Base-by-base conservation (phyloP, 2,888 invertebrate species). In the Pecten maximus region DNA sequence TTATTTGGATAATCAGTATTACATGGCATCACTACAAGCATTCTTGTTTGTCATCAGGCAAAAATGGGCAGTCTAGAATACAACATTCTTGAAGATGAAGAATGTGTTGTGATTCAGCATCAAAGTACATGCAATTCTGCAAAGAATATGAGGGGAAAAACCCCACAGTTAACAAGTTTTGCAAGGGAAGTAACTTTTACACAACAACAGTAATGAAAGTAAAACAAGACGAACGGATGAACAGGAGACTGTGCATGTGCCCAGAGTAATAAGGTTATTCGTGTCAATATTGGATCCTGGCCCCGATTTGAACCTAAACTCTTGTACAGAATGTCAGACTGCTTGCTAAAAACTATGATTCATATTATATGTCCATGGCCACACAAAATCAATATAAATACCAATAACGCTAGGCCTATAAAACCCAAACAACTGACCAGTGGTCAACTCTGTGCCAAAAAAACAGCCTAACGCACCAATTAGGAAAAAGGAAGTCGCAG, bases 341-440 rank as follows among this genome's bases (percentile, higher is more conserved):
- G 28, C 74, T 74, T 35, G 74, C 74, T 74, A 74, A 74, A 74
- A 74, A 74, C 74, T 74, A 74, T 74, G 74, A 74, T 74, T 74
- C 74, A 74, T 74, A 74, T 74, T 74, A 74, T 28, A 74, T 74
- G 74, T 74, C 74, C 74, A 74, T 74, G 74, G 74, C 74, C 74
- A 74, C 74, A 10, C 74, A 74, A 74, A 74, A 74, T 74, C 74
- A 74, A 74, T 74, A 74, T 74, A 74, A 35, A 74, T 74, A 74
- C 74, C 74, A 74, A 74, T 74, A 74, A 74, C 74, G 23, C 74
- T 74, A 28, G 35, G 28, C 74, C 74, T 28, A 74, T 74, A 74
- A 74, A 74, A 74, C 74, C 74, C 23, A 74, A 74, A 74, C 74
- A 35, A 15, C 74, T 74, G 74, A 74, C 74, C 74, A 74, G 23